Conservation (phyloP, 2,888 invertebrate genomes). For the Cetonia aurata region DNA sequence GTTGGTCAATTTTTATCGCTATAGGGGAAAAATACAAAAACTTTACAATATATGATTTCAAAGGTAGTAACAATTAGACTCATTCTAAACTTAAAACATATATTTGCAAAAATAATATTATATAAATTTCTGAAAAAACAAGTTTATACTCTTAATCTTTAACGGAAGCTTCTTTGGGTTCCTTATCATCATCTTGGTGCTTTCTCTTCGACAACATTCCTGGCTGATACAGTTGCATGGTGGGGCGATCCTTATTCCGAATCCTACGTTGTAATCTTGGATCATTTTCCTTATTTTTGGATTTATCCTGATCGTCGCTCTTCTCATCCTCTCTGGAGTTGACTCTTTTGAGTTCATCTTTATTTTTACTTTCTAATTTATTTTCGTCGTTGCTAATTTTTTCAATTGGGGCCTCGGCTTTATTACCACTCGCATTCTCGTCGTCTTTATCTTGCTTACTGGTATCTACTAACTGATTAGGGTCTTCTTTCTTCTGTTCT, state of each 20-base stretch:
- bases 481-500: slow-evolving; percentile 58
- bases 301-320: slow-evolving; percentile 46
- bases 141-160: slow-evolving; percentile 28
- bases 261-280: slow-evolving; percentile 69
- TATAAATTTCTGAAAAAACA: not conserved
- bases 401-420: slow-evolving; percentile 51
- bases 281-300: slow-evolving; percentile 66
- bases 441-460: slow-evolving; percentile 39
- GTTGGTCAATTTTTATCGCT: too few relatives aligned
- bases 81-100: too few relatives aligned
- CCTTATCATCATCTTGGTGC: slow-evolving; percentile 70
- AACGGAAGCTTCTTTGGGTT: slow-evolving; percentile 45
- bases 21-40: too few relatives aligned
- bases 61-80: too few relatives aligned
- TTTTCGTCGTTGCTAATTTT: slow-evolving; percentile 24
- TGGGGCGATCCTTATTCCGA: slow-evolving; percentile 84
- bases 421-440: slow-evolving; percentile 33
- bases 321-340: slow-evolving; percentile 40
- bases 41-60: too few relatives aligned
- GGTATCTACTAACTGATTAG: slow-evolving; percentile 10
- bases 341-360: slow-evolving; percentile 22
- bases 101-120: too few relatives aligned
- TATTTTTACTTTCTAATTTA: slow-evolving; percentile 40
- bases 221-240: slow-evolving; percentile 90
- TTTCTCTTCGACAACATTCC: slow-evolving; percentile 87